These are phyloP conservation scores for Drosophila pandora DNA, from an alignment of 1,140 invertebrate species.

Conservation along the genomic window DNA sequence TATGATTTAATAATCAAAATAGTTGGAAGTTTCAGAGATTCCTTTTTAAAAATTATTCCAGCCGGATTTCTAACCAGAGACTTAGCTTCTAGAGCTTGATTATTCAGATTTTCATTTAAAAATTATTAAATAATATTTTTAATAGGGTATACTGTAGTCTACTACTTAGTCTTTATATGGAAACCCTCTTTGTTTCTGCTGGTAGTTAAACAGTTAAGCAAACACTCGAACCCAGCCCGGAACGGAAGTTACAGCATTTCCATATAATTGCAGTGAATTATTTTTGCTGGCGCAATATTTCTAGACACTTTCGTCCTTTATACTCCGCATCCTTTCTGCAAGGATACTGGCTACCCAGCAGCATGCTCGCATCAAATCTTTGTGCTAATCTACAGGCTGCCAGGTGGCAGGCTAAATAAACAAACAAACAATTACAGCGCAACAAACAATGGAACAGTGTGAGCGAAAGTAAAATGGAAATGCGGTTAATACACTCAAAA, in stretches of 20 bases:
- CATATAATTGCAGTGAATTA: conserved; percentile 62
- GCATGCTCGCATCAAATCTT: conserved; percentile 70
- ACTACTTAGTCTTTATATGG: background rate
- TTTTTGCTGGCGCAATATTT: conserved; percentile 43
- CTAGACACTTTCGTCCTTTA: conserved; percentile 11
- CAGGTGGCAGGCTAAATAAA: conserved; percentile 65
- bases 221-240: conserved; percentile 21
- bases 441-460: conserved; percentile 9
- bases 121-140: background rate
- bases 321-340: background rate
- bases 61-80: too few relatives aligned
- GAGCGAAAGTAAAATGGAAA: background rate
- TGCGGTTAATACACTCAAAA: background rate
- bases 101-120: background rate
- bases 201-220: conserved; percentile 42
- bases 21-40: too few relatives aligned
- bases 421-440: conserved; percentile 72
- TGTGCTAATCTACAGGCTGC: conserved; percentile 67
- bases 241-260: conserved; percentile 22
- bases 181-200: background rate
- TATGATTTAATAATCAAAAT: too few relatives aligned
- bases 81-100: too few relatives aligned
- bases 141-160: background rate
- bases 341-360: background rate
- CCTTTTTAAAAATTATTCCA: too few relatives aligned